Percentiles rank a stretch among this genome's conserved stretches.
phyloP scores from a whole-genome alignment of 2,113 vertebrate genomes.

The Aramus guarauna region DNA sequence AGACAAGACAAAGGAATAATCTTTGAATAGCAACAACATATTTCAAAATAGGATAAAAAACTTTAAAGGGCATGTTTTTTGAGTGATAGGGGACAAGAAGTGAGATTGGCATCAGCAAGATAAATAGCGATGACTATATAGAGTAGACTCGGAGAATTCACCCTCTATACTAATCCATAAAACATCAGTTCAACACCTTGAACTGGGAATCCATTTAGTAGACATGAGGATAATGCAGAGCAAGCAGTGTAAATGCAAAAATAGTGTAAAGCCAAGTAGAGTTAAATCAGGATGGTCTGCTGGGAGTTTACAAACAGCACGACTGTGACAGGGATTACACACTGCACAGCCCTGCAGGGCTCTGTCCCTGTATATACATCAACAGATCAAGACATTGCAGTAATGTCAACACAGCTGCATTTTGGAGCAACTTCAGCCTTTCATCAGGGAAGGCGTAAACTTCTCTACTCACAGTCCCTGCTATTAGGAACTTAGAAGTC shows the following conservation, averaged over 20 bases:
- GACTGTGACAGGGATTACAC: not conserved
- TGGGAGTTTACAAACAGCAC: rapidly evolving
- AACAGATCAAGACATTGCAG: not conserved
- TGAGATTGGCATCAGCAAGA: not conserved
- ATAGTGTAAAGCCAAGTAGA: not conserved
- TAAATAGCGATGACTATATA: not conserved
- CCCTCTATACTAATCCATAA: not conserved
- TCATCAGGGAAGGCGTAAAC: not conserved
- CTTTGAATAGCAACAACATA: not conserved
- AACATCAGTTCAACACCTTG: not conserved
- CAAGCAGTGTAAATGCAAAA: not conserved
- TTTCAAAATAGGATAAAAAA: not conserved
- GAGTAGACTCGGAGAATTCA: not conserved
- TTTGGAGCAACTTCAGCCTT: not conserved
- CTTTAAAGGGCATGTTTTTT: not conserved
- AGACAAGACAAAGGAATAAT: not conserved
- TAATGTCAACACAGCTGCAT: not conserved
- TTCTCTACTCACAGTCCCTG: not conserved
- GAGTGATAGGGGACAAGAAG: not conserved
- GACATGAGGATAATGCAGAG: not conserved
- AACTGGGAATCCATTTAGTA: not conserved
- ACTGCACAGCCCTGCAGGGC: not conserved
- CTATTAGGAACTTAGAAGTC: not conserved
- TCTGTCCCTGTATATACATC: not conserved
- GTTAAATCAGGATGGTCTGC: not conserved